These are phyloP conservation scores for Trypoxylus dichotomus DNA, from an alignment of 1,140 invertebrate genomes.

Conservation along the genomic window DNA sequence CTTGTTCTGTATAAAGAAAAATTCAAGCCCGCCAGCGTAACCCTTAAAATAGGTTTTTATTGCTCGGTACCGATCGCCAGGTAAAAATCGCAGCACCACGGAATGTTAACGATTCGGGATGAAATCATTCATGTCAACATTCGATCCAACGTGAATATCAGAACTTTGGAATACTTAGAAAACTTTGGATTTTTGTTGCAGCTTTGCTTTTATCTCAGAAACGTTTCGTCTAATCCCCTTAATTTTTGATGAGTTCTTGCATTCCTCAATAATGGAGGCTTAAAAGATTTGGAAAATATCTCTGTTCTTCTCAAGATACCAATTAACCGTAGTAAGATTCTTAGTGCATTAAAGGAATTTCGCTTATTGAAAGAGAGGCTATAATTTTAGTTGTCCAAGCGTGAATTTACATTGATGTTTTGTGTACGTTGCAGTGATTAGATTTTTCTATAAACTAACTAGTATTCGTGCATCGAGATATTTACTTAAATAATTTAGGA, in stretches of 20 bases:
- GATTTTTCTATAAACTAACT: too few species aligned
- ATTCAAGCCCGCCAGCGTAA: not conserved
- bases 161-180: not conserved
- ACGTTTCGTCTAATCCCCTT: not conserved
- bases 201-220: not conserved
- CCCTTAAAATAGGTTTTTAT: not conserved
- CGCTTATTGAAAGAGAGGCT: too few species aligned
- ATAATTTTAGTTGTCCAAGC: too few species aligned
- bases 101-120: not conserved
- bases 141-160: not conserved
- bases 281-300: not conserved
- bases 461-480: too few species aligned
- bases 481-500: too few species aligned
- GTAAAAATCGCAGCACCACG: not conserved
- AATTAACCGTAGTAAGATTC: too few species aligned
- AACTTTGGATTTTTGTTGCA: not conserved
- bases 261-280: not conserved
- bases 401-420: too few species aligned
- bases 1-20: not conserved
- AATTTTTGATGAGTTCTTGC: not conserved
- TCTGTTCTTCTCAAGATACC: too few species aligned
- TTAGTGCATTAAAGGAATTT: too few species aligned
- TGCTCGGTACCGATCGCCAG: not conserved
- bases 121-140: conserved; percentile 3
- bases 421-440: too few species aligned